phyloP scores from a whole-genome alignment of 2,113 vertebrate species.

The Nothoprocta perdicaria region DNA sequence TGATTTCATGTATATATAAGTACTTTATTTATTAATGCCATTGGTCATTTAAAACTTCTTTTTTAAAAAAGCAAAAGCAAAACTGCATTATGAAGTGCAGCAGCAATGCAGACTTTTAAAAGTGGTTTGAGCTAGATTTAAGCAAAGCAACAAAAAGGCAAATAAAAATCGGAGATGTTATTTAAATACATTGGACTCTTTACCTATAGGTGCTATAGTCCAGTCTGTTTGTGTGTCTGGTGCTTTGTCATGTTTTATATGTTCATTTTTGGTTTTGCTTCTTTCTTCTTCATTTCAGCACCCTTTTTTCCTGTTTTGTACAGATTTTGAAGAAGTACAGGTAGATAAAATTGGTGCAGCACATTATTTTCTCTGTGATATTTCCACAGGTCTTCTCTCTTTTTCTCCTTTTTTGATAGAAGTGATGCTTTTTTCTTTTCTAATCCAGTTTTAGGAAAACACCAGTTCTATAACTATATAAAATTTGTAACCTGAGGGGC shows the following conservation, averaged over 20 bases:
- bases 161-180: slow-evolving; percentile 5
- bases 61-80: slow-evolving; percentile 33
- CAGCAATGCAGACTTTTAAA: background rate
- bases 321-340: slow-evolving; percentile 44
- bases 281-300: background rate
- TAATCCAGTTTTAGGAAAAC: slow-evolving; percentile 45
- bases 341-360: slow-evolving; percentile 31
- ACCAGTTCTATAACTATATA: slow-evolving; percentile 51
- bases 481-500: slow-evolving; percentile 62
- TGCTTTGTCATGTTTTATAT: slow-evolving; percentile 23
- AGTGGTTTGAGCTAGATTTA: background rate
- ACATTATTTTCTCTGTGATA: slow-evolving; percentile 17
- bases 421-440: background rate
- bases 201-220: slow-evolving; percentile 67
- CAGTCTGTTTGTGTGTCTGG: slow-evolving; percentile 9
- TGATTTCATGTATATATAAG: slow-evolving; percentile 77
- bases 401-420: background rate
- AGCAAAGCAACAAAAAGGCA: background rate
- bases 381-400: background rate
- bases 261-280: background rate
- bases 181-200: slow-evolving; percentile 46
- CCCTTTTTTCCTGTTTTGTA: slow-evolving; percentile 32
- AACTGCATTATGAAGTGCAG: slow-evolving; percentile 22
- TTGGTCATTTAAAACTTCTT: slow-evolving; percentile 56
- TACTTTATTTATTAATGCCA: slow-evolving; percentile 85